Percentiles rank a stretch among this genome's conserved stretches.
Evolutionary conservation across 2,888 invertebrate genomes (phyloP).

Genomic region (Syrphus vitripennis): DNA sequence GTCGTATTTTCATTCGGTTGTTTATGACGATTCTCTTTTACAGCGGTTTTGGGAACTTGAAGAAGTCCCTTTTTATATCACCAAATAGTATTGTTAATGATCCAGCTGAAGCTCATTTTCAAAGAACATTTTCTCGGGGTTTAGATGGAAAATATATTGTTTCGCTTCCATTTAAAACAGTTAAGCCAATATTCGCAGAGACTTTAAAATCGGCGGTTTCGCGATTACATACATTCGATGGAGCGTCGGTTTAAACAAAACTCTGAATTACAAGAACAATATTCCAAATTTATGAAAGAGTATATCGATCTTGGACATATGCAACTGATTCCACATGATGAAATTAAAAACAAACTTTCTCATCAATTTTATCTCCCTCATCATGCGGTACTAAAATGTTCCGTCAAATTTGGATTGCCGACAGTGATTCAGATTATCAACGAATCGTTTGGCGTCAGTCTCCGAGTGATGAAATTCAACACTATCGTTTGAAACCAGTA

Average conservation of each 20-base stretch:
- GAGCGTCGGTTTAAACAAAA: constrained; percentile 43
- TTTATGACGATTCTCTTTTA: too few species aligned
- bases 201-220: constrained; percentile 27
- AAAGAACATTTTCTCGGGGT: background rate
- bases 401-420: constrained; percentile 34
- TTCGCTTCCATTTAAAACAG: too few species aligned
- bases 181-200: constrained; percentile 18
- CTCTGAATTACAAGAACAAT: constrained; percentile 21
- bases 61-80: background rate
- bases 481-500: too few species aligned
- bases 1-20: too few species aligned
- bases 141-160: too few species aligned
- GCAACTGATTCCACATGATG: background rate
- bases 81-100: background rate
- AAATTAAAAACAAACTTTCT: background rate
- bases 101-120: constrained; percentile 46
- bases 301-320: background rate
- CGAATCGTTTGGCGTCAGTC: constrained; percentile 36
- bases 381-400: constrained; percentile 72
- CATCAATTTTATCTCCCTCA: constrained; percentile 62
- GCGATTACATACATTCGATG: constrained; percentile 39
- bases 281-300: background rate
- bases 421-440: constrained; percentile 23
- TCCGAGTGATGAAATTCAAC: background rate
- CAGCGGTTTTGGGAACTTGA: constrained; percentile 37